Base-by-base conservation (phyloP, 2,113 vertebrate genomes). In the Hemicordylus capensis region DNA sequence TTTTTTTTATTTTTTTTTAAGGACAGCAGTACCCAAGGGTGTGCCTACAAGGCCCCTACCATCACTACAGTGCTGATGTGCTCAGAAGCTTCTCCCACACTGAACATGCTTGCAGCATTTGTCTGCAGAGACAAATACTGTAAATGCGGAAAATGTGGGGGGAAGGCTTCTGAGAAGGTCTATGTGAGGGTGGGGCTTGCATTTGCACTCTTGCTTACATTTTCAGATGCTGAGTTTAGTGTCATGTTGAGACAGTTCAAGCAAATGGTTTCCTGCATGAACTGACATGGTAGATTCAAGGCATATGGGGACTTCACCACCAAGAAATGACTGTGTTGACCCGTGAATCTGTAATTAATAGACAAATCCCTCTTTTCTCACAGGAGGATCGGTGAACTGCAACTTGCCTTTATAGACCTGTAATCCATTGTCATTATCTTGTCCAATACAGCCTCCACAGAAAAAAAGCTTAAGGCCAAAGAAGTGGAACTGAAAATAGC, bases 401-500 rank as follows among this genome's bases (percentile, higher is more conserved):
- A 66, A 34, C 4, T 46, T 83, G 44, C 6, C 28, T 64, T 42
- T 51, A 67, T 14, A 66, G 44, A 51, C 5, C 26, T 51, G 51
- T 37, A 1, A 15, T 39, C 17, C 3, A 24, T 10, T 11, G 46
- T 0, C 79, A 24, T 80, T 80, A 56, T 88, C 0, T 3, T 0
- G 37, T 54, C 76, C 72, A 46, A n/a, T 76, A 86, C 77, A 80
- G 4, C 72, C 63, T 89, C 81, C 84, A 66, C 5, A 88, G 85
- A 80, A 46, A 83, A 88, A 87, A 83, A 94, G 59, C 39, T 56
- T 83, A 83, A 83, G 88, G 67, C 81, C 86, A 90, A 81, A 88
- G 61, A 31, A 80, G 89, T 84, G 75, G 63, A 89, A 44, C 77
- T 3, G 0, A 77, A 87, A 34, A 74, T 44, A 37, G 64, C 80